Base-by-base conservation (phyloP, 2,888 invertebrate species). In the Icerya purchasi region DNA sequence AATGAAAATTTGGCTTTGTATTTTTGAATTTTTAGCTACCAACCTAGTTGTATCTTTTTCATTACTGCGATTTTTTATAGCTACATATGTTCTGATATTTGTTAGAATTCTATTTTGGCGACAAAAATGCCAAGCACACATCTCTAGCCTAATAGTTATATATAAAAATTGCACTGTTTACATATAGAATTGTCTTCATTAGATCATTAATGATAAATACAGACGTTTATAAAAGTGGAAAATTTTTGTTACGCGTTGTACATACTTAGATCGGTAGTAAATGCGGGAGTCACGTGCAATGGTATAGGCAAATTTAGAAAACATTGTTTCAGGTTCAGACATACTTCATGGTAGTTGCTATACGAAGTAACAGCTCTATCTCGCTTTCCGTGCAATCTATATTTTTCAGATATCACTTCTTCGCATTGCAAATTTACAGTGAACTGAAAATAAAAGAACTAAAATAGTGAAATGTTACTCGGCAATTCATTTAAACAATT, bases 391-490 rank as follows among this genome's bases (percentile, higher is more conserved):
- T 70, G 70, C 58, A 71, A 66, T 53, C 74, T 72, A 66, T 75
- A 77, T 55, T 77, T 73, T 23, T 73, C 72, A 1, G 70, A 68
- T 20, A 82, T 73, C 62, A 76, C 75, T 67, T 97, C 96, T 72
- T 93, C 92, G 63, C 92, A 91, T 72, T 97, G 96, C 53, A 97
- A 72, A n/a, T 93, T 90, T 1, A 96, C 94, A 2, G 93, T 91
- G 66, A 82, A 80, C 72, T 79, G 69, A 22, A 61, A 56, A 57
- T 18, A 24, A 21, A 58, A 60, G 25, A 50, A 22, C 51, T 54
- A 10, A 14, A 51, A 20, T 36, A 36, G 5, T 36, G 14, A 8
- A 36, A 14, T 36, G 8, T 8, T 36, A 8, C 5, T 5, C 36
- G 36, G 36, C 14, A 14, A 8, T 36, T 8, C 5, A 8, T 36